Conservation (phyloP, 2,888 invertebrate species). For the Harpalus rubripes region DNA sequence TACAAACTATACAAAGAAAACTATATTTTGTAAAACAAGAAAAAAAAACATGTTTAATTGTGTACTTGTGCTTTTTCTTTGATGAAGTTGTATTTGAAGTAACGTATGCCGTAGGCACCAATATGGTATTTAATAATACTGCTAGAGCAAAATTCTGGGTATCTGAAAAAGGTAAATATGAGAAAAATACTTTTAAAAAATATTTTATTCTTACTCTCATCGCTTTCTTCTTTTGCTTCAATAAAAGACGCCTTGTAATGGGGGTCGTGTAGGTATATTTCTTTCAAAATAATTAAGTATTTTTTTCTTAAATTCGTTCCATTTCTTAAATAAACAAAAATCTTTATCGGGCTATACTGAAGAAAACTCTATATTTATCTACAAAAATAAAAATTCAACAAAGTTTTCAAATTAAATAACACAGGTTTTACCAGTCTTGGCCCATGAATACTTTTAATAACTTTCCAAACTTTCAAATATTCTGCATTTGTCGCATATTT, state of each 20-base stretch:
- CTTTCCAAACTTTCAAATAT: neutral
- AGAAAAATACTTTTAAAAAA: neutral
- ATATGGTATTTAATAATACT: neutral
- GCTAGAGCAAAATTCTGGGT: slow-evolving; percentile 1
- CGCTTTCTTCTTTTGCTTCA: slow-evolving; percentile 3
- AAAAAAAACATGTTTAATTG: slow-evolving; percentile 6
- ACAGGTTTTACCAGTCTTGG: neutral
- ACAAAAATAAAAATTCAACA: too few species aligned
- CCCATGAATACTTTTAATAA: slow-evolving; percentile 11
- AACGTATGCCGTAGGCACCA: neutral
- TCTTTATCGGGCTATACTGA: neutral
- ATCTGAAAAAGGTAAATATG: neutral
- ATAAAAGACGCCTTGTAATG: neutral
- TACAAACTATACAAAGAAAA: too few species aligned
- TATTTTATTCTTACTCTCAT: slow-evolving; percentile 14
- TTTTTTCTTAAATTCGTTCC: too few species aligned
- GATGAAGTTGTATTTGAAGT: neutral
- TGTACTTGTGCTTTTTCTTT: slow-evolving; percentile 1
- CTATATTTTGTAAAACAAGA: too few species aligned
- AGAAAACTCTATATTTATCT: slow-evolving; percentile 2
- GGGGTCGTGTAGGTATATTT: neutral
- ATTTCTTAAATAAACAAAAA: neutral
- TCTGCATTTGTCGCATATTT: neutral
- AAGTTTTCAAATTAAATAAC: neutral
- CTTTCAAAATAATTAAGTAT: neutral